Evolutionary conservation across 2,797 vertebrate species (phyloP).

Genomic region (Mareca penelope): DNA sequence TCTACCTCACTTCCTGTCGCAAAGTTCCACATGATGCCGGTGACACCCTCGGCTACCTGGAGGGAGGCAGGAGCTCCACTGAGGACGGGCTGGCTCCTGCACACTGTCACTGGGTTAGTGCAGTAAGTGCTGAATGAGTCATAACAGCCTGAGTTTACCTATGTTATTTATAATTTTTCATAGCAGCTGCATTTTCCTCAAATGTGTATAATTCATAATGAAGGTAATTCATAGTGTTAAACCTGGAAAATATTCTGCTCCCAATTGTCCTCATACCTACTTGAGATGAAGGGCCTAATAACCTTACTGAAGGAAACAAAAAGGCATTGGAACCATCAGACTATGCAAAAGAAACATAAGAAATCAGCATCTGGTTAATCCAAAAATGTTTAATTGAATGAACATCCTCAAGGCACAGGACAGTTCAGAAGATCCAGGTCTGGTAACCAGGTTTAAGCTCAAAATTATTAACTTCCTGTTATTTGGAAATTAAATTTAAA

Average conservation of each 20-base stretch:
- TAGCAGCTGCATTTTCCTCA: not conserved
- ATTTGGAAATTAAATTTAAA: not conserved
- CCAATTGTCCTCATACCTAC: not conserved
- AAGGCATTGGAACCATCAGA: not conserved
- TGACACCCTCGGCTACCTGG: not conserved
- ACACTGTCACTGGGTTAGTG: not conserved
- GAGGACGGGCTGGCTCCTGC: rapidly evolving
- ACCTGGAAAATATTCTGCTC: not conserved
- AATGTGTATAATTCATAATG: not conserved
- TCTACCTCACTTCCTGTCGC: constrained; percentile 26
- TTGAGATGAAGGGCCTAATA: not conserved
- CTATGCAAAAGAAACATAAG: not conserved
- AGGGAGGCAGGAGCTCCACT: not conserved
- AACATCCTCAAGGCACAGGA: not conserved
- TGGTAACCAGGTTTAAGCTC: not conserved
- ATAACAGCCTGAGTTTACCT: rapidly evolving
- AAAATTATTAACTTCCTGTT: not conserved
- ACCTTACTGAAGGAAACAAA: not conserved
- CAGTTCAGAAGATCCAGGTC: not conserved
- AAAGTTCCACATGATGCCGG: not conserved
- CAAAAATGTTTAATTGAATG: not conserved
- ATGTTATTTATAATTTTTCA: rapidly evolving
- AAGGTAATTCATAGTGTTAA: not conserved
- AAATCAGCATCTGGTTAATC: not conserved
- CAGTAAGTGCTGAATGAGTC: not conserved